Base-by-base conservation (phyloP, 1,140 invertebrate species). In the Drosophila pachea region DNA sequence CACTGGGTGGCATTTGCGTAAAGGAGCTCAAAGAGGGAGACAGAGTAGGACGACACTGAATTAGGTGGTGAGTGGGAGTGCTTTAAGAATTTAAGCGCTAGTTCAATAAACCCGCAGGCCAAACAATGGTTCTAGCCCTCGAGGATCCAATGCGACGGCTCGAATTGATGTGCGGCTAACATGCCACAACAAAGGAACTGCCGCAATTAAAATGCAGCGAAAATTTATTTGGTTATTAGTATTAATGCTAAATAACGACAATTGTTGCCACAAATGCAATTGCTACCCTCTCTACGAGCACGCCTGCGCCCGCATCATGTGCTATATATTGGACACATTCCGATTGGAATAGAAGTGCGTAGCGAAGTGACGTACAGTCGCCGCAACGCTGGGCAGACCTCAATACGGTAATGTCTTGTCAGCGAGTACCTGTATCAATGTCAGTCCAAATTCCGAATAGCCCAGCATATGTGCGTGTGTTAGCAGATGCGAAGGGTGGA, bases 401-500 rank as follows among this genome's bases (percentile, higher is more conserved):
- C 29, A 68, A 16, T 56, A 42, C 38, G 53, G 68, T 65, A 73
- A 62, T 60, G 62, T 69, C 62, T 68, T 83, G 78, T 83, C 78
- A 84, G 45, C 69, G 50, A 60, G 36, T 84, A 84, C 79, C 79
- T 84, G 79, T 86, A 84, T 84, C 79, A 86, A 84, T 84, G 76
- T 79, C 78, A 61, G 47, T 14, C 49, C 47, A 29, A 29, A 64
- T 38, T 11, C 31, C 36, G 43, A 58, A 53, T 62, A 58, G 59
- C 68, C 67, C 14, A 78, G 70, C 79, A 83, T 84, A 84, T 79
- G 79, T 84, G 77, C 73, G 75, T 78, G 75, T 12, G n/a, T 22
- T 2, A 22, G 22, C 22, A 22, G 22, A 22, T 22, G 22, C 1
- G 22, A 3, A 22, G 22, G 22, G 22, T 22, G 22, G 22, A 22